A percentile compares a stretch with the other conserved stretches of the same genome.
Evolutionary conservation across 1,140 invertebrate genomes (phyloP).

Genomic region (Galendromus occidentalis): DNA sequence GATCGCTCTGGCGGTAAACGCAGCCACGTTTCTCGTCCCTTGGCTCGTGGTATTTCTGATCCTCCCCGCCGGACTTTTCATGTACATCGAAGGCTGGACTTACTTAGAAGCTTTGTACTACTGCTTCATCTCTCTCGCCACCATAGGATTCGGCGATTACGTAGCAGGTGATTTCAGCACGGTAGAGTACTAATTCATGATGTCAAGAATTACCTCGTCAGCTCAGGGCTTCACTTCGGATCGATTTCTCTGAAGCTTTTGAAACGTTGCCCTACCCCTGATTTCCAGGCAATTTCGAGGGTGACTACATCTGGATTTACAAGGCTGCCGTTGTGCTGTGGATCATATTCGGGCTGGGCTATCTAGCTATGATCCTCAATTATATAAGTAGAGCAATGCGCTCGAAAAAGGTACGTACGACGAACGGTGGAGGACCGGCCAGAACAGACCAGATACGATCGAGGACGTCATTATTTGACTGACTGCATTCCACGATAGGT

Average conservation of each 20-base stretch:
- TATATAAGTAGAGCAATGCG: conserved; percentile 45
- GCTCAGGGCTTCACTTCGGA: not conserved
- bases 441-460: not conserved
- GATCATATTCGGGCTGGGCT: conserved; percentile 74
- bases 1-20: conserved; percentile 12
- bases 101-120: conserved; percentile 78
- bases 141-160: conserved; percentile 81
- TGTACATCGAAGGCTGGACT: conserved; percentile 64
- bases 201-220: not conserved
- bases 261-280: not conserved
- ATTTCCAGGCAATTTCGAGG: conserved; percentile 20
- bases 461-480: conserved; percentile 12
- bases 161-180: conserved; percentile 44
- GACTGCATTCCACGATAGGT: conserved; percentile 16
- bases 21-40: conserved; percentile 37
- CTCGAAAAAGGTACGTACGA: not conserved
- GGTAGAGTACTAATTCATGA: too few species aligned
- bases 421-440: too few species aligned
- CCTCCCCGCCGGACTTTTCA: conserved; percentile 68
- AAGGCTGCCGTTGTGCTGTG: conserved; percentile 49
- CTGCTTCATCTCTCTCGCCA: conserved; percentile 72
- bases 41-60: conserved; percentile 77
- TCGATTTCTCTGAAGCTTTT: too few species aligned
- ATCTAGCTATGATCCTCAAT: conserved; percentile 70
- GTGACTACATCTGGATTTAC: conserved; percentile 36